Evolutionary conservation across 2,888 invertebrate genomes (phyloP).

Genomic region (Dicycla oo): DNA sequence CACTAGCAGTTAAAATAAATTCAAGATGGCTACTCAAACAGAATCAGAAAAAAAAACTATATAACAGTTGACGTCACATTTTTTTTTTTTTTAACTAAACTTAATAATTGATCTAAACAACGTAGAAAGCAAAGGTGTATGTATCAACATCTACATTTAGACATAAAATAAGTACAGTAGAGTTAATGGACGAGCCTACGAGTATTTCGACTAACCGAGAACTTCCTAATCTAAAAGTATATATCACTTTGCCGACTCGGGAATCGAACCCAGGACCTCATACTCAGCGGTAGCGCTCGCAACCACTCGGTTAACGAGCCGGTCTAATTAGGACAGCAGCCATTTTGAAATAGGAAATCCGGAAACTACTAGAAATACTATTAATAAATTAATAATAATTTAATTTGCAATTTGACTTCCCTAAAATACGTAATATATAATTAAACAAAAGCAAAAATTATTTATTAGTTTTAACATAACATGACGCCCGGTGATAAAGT

Average conservation of each 20-base stretch:
- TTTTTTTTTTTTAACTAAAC: not conserved
- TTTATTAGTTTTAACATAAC: not conserved
- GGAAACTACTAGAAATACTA: not conserved
- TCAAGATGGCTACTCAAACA: not conserved
- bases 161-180: not conserved
- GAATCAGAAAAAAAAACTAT: not conserved
- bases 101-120: not conserved
- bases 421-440: not conserved
- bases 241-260: not conserved
- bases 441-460: not conserved
- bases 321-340: not conserved
- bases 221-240: no score
- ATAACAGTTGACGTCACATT: not conserved
- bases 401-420: not conserved
- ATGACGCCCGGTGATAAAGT: no score
- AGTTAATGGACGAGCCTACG: not conserved
- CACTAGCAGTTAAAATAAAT: not conserved
- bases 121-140: no score
- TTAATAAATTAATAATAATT: no score
- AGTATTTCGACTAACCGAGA: not conserved
- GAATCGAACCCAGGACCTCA: not conserved
- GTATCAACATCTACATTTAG: not conserved
- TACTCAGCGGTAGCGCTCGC: not conserved
- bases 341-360: not conserved
- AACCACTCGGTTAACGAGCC: not conserved